Percentiles rank a stretch among this genome's conserved stretches.
phyloP scores from a whole-genome alignment of 1,140 invertebrate species.

The Dendroctonus ponderosae region DNA sequence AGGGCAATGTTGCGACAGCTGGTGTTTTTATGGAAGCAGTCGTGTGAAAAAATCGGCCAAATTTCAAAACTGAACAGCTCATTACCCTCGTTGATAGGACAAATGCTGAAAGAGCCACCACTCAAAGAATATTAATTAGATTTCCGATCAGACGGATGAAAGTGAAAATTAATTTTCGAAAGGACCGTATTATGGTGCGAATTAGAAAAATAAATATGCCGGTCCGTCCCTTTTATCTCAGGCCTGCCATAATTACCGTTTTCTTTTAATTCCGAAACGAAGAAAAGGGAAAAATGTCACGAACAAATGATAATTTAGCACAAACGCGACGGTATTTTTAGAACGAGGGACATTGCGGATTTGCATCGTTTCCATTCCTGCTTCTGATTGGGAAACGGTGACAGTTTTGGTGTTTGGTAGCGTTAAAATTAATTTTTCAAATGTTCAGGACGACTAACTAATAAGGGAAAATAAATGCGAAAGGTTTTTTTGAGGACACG shows the following conservation, averaged over 20 bases:
- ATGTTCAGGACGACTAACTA: not conserved
- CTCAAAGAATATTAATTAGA: constrained; percentile 17
- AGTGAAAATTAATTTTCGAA: constrained; percentile 17
- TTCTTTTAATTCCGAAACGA: constrained; percentile 29
- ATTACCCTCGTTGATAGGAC: constrained; percentile 10
- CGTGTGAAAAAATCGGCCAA: constrained; percentile 1
- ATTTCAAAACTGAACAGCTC: constrained; percentile 3
- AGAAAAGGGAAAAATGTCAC: constrained; percentile 28
- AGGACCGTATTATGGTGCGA: constrained; percentile 5
- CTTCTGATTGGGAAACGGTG: too few species aligned
- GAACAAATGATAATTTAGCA: constrained; percentile 34
- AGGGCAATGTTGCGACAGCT: too few species aligned
- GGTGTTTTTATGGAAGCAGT: not conserved
- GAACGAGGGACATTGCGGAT: not conserved
- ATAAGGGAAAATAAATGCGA: too few species aligned
- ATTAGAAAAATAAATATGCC: constrained; percentile 26
- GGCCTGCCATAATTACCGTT: constrained; percentile 24
- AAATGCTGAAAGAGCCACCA: not conserved
- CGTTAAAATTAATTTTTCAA: not conserved
- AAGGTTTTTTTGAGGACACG: too few species aligned
- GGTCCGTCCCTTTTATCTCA: constrained; percentile 6
- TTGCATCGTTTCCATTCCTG: too few species aligned
- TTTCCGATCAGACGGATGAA: constrained; percentile 7
- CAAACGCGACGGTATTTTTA: constrained; percentile 28
- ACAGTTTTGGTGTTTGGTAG: too few species aligned